Evolutionary conservation across 2,888 invertebrate genomes (phyloP).

Genomic region (Hypena proboscidalis): DNA sequence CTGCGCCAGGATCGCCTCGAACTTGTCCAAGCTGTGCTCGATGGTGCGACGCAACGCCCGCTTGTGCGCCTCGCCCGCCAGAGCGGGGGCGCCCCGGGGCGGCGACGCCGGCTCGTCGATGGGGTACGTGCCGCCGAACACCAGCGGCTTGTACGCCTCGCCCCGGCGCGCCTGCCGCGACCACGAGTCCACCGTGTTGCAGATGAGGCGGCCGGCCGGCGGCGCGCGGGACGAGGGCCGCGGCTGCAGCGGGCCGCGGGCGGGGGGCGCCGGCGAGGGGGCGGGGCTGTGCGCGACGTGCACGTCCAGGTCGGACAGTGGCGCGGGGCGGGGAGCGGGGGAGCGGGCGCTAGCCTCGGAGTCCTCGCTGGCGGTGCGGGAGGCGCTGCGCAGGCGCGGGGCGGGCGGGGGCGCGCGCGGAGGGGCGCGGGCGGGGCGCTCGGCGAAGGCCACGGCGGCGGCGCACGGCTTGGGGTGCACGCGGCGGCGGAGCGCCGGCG

Average conservation of each 20-base stretch:
- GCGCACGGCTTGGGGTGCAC: constrained; percentile 28
- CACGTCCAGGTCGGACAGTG: constrained; percentile 56
- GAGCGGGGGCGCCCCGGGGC: constrained; percentile 26
- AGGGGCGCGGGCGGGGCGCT: constrained; percentile 12
- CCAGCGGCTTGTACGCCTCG: constrained; percentile 86
- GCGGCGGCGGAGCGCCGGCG: constrained; percentile 45
- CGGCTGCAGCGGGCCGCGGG: constrained; percentile 31
- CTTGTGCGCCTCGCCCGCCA: constrained; percentile 9
- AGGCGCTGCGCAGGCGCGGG: constrained; percentile 23
- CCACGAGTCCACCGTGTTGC: constrained; percentile 88
- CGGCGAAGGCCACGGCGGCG: constrained; percentile 15
- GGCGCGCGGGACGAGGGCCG: constrained; percentile 18
- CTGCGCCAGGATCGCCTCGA: constrained; percentile 67
- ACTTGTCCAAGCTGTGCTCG: constrained; percentile 78
- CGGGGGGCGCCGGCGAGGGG: constrained; percentile 40
- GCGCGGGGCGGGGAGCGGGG: constrained; percentile 14
- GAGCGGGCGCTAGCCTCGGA: constrained; percentile 17
- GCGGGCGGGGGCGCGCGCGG: constrained; percentile 34
- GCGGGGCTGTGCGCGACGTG: constrained; percentile 47
- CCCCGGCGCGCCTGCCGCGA: constrained; percentile 59
- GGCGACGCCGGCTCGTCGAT: constrained; percentile 89
- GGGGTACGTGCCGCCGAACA: constrained; percentile 94
- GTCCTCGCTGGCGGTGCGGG: constrained; percentile 18
- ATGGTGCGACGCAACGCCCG: constrained; percentile 65
- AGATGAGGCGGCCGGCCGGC: constrained; percentile 80